Base-by-base conservation (phyloP, 2,888 invertebrate species). In the Caenorhabditis uteleia region DNA sequence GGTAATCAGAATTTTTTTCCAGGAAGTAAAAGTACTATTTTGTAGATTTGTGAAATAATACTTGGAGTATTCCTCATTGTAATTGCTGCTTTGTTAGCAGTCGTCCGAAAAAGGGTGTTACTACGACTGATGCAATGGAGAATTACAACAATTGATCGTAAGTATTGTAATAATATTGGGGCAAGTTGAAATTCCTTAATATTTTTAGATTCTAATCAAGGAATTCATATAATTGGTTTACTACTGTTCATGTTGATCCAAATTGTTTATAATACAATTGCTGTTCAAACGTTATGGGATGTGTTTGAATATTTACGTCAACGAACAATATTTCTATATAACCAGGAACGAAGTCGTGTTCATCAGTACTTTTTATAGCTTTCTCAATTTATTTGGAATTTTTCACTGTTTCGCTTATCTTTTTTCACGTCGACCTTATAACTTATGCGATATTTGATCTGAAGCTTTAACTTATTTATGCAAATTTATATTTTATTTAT, bases 71-170 rank as follows among this genome's bases (percentile, higher is more conserved):
- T 71, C 12, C 48, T 71, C 4, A 62, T 71, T 26, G 64, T 71
- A 14, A 65, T 65, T n/a, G 64, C 64, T 14, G 50, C 65, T 26
- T 38, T 71, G 31, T 47, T 71, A 36, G 65, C 68, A 14, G 50
- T 68, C 21, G 58, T 65, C 7, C 43, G 65, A 25, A 49, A 51
- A 33, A 46, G 45, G 12, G 62, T 65, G 16, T 42, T 71, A 16
- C 44, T 71, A n/a, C 58, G 58, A 16, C 56, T 71, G 14, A 65
- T 66, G 65, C 60, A 68, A 56, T 71, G 70, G 70, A 57, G 70
- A 34, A 58, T 71, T 29, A 64, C 68, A 18, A 71, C 70, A 25
- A 66, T 71, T 23, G 58, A 68, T 53, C 70, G 70, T 71, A 40
- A 59, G 61, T 42, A 23, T 40, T 21, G n/a, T 40, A 8, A 7